phyloP scores from a whole-genome alignment of 2,888 invertebrate species.

The Andricus quercusramuli region DNA sequence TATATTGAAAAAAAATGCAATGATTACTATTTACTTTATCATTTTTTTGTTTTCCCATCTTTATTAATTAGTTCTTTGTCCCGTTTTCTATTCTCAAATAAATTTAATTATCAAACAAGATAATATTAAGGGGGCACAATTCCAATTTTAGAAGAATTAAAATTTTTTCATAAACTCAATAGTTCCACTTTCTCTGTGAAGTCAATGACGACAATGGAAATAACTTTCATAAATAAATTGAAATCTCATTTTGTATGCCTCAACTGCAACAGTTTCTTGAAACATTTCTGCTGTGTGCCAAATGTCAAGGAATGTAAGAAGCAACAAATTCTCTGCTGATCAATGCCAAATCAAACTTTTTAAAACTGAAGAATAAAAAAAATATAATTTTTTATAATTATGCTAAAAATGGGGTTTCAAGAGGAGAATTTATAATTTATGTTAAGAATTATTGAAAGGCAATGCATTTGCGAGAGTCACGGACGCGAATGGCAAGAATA shows the following conservation, averaged over 20 bases:
- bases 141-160: not conserved
- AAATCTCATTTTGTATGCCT: not conserved
- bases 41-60: not conserved
- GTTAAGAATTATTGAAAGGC: not conserved
- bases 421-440: not conserved
- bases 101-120: not conserved
- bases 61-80: not conserved
- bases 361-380: not conserved
- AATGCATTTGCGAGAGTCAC: not conserved
- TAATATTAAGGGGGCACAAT: not conserved
- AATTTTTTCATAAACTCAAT: not conserved
- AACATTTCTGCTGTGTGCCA: not conserved
- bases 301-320: not conserved
- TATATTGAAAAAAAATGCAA: not conserved
- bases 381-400: not conserved
- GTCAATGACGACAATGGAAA: not conserved
- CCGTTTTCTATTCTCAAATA: not conserved
- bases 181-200: not conserved
- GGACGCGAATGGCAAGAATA: not conserved
- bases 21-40: not conserved
- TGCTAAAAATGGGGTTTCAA: not conserved
- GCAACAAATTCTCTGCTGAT: not conserved
- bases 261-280: not conserved
- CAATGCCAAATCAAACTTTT: not conserved
- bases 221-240: conserved; percentile 28